Conservation (phyloP, 2,113 vertebrate genomes). For the Hippoglossus stenolepis region DNA sequence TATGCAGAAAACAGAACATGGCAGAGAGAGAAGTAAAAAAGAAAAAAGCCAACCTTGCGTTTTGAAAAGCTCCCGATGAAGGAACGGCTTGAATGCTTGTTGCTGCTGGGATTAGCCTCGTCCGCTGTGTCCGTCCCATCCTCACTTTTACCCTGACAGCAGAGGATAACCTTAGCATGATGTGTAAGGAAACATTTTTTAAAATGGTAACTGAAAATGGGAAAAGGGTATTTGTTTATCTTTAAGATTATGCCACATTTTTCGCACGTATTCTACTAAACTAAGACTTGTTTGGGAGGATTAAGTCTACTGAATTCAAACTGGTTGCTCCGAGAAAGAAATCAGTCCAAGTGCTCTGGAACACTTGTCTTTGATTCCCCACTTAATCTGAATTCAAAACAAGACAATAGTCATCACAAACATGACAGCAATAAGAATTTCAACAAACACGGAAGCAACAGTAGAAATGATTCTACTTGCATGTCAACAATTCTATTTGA, state of each 20-base stretch:
- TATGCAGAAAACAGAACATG: background rate
- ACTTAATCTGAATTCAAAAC: background rate
- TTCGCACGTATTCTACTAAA: background rate
- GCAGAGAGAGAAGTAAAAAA: background rate
- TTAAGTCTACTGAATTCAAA: background rate
- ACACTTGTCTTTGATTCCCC: no score
- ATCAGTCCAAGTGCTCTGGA: no score
- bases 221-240: background rate
- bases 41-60: slow-evolving; percentile 85
- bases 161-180: background rate
- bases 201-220: background rate
- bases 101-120: slow-evolving; percentile 78
- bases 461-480: no score
- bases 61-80: slow-evolving; percentile 92
- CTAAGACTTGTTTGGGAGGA: background rate
- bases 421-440: background rate
- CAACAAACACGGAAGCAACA: background rate
- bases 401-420: background rate
- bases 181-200: background rate
- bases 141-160: slow-evolving; percentile 85
- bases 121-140: slow-evolving; percentile 86
- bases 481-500: no score
- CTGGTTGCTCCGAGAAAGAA: no score
- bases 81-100: slow-evolving; percentile 83
- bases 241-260: background rate